Percentiles rank a stretch among this genome's conserved stretches.
Evolutionary conservation across 2,888 invertebrate genomes (phyloP).

Genomic region (Tetranychus piercei): DNA sequence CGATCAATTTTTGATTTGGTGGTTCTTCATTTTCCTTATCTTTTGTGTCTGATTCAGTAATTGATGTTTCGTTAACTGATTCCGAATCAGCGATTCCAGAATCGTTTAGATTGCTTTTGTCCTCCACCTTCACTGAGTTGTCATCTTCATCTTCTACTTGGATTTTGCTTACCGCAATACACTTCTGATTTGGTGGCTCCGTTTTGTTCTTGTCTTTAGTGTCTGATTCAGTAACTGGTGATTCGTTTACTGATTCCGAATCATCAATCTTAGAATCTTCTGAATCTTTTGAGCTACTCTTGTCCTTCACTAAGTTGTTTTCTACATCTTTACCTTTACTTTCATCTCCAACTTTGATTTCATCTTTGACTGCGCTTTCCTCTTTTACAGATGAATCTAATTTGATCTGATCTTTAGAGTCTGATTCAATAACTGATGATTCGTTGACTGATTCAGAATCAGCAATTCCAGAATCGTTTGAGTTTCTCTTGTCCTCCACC

Average conservation of each 20-base stretch:
- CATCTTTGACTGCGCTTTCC: background rate
- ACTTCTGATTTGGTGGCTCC: background rate
- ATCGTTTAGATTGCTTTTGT: background rate
- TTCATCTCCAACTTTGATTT: too few species aligned
- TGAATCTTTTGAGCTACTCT: background rate
- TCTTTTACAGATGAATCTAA: background rate
- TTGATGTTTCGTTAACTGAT: too few species aligned
- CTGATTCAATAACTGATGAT: background rate
- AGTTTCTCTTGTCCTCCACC: background rate
- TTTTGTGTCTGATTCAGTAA: background rate
- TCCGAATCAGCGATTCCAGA: too few species aligned
- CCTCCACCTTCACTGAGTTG: background rate
- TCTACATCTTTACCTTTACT: background rate
- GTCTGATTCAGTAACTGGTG: background rate
- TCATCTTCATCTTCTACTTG: too few species aligned
- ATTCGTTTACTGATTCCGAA: background rate
- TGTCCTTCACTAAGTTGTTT: background rate
- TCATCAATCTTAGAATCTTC: background rate
- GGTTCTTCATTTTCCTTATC: background rate
- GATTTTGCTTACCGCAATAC: background rate
- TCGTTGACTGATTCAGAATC: background rate
- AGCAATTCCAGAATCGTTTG: background rate
- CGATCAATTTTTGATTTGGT: background rate
- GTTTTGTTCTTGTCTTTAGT: background rate
- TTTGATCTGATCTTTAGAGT: background rate